Conservation (phyloP, 2,888 invertebrate genomes). For the Acanthosepion pharaonis region DNA sequence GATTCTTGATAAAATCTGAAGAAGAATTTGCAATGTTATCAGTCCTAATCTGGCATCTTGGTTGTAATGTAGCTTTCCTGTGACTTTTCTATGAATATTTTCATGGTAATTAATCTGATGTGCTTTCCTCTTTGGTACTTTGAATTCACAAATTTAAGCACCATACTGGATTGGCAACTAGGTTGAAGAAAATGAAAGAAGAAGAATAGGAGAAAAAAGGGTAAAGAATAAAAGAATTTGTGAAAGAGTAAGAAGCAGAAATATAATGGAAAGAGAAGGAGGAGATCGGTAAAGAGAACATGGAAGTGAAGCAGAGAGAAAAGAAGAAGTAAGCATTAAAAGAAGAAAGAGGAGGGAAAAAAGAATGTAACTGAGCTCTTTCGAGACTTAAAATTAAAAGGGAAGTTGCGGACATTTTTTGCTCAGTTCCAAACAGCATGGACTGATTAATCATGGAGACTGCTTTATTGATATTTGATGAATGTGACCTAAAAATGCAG, state of each 20-base stretch:
- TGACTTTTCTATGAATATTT: no score
- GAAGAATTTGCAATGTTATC: no score
- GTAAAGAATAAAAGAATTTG: not conserved
- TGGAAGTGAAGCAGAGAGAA: no score
- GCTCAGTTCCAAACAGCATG: not conserved
- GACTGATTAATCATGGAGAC: conserved; percentile 6
- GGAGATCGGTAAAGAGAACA: not conserved
- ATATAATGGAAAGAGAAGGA: not conserved
- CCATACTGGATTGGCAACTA: no score
- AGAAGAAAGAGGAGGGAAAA: not conserved
- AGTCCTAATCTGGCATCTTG: no score
- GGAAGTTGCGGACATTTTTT: not conserved
- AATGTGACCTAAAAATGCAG: conserved; percentile 11
- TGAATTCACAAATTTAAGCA: no score
- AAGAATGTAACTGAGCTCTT: not conserved
- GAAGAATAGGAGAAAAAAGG: not conserved
- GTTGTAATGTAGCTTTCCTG: no score
- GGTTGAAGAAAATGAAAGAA: no score
- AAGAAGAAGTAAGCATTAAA: not conserved
- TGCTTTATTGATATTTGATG: conserved; percentile 9
- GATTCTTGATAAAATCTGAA: no score
- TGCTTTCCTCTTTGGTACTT: no score
- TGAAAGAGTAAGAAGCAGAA: not conserved
- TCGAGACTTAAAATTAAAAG: not conserved
- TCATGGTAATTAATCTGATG: no score